Percentiles rank a stretch among this genome's conserved stretches.
These are phyloP conservation scores for Leucoraja erinaceus DNA, from an alignment of 2,113 vertebrate genomes.

Conservation along the genomic window DNA sequence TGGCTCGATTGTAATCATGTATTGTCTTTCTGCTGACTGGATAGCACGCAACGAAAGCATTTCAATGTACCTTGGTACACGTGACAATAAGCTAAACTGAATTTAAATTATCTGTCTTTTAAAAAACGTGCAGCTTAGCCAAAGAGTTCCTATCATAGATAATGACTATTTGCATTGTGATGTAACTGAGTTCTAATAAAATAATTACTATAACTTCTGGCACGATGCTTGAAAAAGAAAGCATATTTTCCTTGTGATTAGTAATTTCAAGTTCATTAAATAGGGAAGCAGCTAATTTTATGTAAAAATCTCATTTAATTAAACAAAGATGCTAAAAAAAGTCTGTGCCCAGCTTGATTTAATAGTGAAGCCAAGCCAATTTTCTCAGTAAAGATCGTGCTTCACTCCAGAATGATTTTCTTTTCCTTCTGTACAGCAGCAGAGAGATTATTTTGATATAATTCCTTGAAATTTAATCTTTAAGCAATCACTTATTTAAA, in stretches of 20 bases:
- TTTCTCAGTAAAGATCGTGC: neutral
- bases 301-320: neutral
- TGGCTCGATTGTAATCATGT: too few species aligned
- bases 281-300: neutral
- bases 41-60: too few species aligned
- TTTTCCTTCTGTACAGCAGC: neutral
- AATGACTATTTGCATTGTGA: neutral
- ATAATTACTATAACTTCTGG: neutral
- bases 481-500: neutral
- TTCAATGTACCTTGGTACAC: too few species aligned
- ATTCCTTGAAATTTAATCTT: neutral
- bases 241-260: neutral
- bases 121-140: neutral
- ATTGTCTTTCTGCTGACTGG: too few species aligned
- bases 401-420: neutral
- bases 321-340: neutral
- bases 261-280: neutral
- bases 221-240: neutral
- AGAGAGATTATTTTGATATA: neutral
- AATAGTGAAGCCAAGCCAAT: neutral
- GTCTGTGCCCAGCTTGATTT: neutral
- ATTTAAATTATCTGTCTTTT: neutral
- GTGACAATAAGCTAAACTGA: too few species aligned
- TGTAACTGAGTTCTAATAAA: neutral
- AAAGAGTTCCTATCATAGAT: neutral